These are phyloP conservation scores for Maniola jurtina DNA, from an alignment of 1,140 invertebrate species.

Conservation along the genomic window DNA sequence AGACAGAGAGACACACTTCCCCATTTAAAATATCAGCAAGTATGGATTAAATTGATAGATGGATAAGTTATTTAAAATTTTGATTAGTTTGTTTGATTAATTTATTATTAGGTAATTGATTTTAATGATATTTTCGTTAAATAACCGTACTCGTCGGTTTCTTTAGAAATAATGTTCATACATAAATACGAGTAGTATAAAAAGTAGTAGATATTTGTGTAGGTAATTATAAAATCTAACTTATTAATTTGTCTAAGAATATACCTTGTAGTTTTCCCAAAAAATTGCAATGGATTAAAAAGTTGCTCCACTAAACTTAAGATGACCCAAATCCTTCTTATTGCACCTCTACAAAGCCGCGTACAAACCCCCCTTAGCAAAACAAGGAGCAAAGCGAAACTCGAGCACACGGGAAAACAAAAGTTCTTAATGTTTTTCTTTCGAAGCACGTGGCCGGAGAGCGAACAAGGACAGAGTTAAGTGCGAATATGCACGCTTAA, in stretches of 20 bases:
- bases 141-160: too few relatives aligned
- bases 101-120: too few relatives aligned
- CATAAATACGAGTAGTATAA: too few relatives aligned
- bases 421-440: constrained; percentile 35
- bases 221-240: too few relatives aligned
- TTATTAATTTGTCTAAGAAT: neutral
- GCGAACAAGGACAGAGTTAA: constrained; percentile 57
- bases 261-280: neutral
- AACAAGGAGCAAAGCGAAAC: constrained; percentile 18
- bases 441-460: constrained; percentile 33
- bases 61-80: too few relatives aligned
- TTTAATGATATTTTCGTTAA: too few relatives aligned
- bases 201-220: too few relatives aligned
- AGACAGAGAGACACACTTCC: too few relatives aligned
- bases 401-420: constrained; percentile 9
- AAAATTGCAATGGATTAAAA: neutral
- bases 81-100: too few relatives aligned
- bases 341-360: neutral
- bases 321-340: constrained; percentile 3
- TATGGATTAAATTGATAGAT: too few relatives aligned
- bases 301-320: constrained; percentile 1
- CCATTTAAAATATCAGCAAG: too few relatives aligned
- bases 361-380: neutral
- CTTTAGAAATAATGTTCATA: too few relatives aligned
- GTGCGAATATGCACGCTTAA: constrained; percentile 70